A percentile compares a stretch with the other conserved stretches of the same genome.
phyloP scores from a whole-genome alignment of 2,797 vertebrate species.

The Sebastes umbrosus region DNA sequence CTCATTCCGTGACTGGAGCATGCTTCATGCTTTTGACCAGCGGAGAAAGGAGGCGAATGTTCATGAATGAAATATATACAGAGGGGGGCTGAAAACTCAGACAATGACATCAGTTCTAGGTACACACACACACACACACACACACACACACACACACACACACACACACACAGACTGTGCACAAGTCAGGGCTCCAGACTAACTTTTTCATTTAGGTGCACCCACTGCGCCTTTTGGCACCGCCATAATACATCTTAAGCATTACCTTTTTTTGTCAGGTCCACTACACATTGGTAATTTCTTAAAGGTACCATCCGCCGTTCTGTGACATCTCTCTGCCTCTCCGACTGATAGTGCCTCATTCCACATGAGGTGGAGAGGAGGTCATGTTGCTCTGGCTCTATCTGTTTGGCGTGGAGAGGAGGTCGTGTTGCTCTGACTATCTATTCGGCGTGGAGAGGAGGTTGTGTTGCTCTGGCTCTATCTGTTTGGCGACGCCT shows the following conservation, averaged over 20 bases:
- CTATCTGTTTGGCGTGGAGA: too few species aligned
- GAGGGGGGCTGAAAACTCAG: slow-evolving; percentile 20
- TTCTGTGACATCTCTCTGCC: too few species aligned
- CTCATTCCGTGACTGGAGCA: slow-evolving; percentile 49
- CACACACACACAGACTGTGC: too few species aligned
- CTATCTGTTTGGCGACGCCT: too few species aligned
- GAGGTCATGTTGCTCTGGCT: too few species aligned
- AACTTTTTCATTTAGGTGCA: not conserved
- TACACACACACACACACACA: not conserved
- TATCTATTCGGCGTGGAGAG: too few species aligned
- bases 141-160: not conserved
- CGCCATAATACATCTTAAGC: not conserved
- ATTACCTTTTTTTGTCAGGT: not conserved
- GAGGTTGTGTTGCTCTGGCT: too few species aligned
- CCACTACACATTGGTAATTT: not conserved
- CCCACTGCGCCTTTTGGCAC: too few species aligned
- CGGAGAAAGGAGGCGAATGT: slow-evolving; percentile 15
- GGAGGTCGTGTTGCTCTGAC: too few species aligned
- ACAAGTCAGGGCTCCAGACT: not conserved
- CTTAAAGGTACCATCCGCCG: too few species aligned
- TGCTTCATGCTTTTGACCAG: slow-evolving; percentile 19
- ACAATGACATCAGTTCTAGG: not conserved
- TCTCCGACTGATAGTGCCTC: too few species aligned
- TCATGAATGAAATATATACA: slow-evolving; percentile 70
- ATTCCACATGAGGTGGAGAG: too few species aligned